A percentile compares a stretch with the other conserved stretches of the same genome.
These are phyloP conservation scores for Ichneumoninae sp. DNA, from an alignment of 2,888 invertebrate species.

Conservation along the genomic window DNA sequence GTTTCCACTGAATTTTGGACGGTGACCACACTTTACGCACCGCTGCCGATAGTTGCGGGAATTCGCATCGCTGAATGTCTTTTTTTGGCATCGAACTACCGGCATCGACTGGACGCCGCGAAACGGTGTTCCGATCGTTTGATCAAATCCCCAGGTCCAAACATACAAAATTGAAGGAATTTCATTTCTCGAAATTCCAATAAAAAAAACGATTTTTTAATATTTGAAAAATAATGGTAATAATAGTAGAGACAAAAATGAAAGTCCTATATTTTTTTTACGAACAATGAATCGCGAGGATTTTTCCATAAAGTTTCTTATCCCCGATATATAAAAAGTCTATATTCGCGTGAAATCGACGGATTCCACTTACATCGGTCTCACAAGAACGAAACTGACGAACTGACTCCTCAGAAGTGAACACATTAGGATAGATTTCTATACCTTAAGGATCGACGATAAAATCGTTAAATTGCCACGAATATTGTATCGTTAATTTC, in stretches of 20 bases:
- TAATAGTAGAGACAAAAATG: not conserved
- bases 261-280: not conserved
- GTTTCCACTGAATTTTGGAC: conserved; percentile 30
- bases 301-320: not conserved
- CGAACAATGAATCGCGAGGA: not conserved
- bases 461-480: not conserved
- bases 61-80: not conserved
- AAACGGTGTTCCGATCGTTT: not conserved
- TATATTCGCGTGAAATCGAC: not conserved
- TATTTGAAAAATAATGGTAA: not conserved
- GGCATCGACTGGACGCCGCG: too few relatives aligned
- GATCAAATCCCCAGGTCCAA: not conserved
- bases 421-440: not conserved
- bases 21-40: conserved; percentile 8
- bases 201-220: not conserved
- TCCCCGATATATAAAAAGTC: not conserved
- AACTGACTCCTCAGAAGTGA: not conserved
- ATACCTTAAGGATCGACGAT: not conserved
- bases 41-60: not conserved
- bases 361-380: not conserved
- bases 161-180: not conserved
- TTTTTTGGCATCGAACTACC: not conserved
- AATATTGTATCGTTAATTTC: not conserved
- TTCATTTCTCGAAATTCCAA: not conserved
- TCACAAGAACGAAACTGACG: not conserved